phyloP scores from a whole-genome alignment of 1,140 invertebrate genomes.

The Coenobita brevimanus region DNA sequence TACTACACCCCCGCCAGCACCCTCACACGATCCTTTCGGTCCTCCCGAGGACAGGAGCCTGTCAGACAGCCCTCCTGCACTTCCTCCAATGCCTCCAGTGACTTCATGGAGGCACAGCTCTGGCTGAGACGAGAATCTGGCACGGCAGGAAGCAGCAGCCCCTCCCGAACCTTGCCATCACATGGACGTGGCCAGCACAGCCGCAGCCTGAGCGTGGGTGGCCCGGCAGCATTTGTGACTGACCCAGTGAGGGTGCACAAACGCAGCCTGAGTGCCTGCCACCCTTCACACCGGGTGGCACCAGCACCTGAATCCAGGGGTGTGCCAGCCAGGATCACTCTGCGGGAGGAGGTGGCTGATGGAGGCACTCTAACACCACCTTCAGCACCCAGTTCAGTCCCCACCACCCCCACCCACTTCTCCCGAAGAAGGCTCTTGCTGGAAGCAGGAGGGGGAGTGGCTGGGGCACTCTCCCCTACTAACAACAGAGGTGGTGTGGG shows the following conservation, averaged over 20 bases:
- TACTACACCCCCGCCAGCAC: conserved; percentile 69
- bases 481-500: no score
- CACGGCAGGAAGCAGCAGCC: conserved; percentile 28
- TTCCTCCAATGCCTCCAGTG: conserved; percentile 52
- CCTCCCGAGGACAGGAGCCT: conserved; percentile 42
- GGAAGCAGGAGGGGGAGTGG: no score
- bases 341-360: conserved; percentile 46
- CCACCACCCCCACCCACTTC: conserved; percentile 9
- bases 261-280: conserved; percentile 51
- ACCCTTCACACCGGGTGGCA: conserved; percentile 41
- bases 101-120: conserved; percentile 61
- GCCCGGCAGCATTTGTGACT: conserved; percentile 31
- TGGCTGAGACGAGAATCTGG: conserved; percentile 55
- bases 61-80: conserved; percentile 49
- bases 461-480: no score
- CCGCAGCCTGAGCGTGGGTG: conserved; percentile 54
- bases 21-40: conserved; percentile 46
- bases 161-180: conserved; percentile 12
- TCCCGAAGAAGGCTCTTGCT: background rate
- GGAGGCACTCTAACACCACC: background rate
- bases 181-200: conserved; percentile 17
- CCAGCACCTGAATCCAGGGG: conserved; percentile 37
- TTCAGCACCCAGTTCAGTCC: conserved; percentile 32
- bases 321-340: conserved; percentile 45
- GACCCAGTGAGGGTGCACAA: conserved; percentile 49